A percentile compares a stretch with the other conserved stretches of the same genome.
Conservation (phyloP, 2,888 invertebrate species). For the Ectropis crepuscularia region DNA sequence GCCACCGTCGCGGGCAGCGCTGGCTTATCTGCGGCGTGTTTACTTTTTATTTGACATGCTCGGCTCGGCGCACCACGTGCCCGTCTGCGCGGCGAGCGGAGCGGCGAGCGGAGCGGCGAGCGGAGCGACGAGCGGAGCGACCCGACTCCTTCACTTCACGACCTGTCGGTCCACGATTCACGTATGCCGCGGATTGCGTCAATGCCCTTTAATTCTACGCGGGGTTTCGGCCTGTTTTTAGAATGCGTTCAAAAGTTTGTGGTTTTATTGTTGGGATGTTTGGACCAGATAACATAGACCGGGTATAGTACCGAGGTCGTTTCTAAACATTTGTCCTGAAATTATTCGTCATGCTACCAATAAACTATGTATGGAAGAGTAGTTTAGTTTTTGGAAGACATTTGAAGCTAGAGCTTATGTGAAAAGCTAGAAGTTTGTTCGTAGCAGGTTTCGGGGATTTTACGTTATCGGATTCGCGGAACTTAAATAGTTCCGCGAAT, state of each 20-base stretch:
- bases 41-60: conserved; percentile 28
- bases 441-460: too few relatives aligned
- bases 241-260: neutral
- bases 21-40: conserved; percentile 23
- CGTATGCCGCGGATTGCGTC: conserved; percentile 15
- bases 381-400: too few relatives aligned
- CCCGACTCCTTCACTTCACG: conserved; percentile 15
- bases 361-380: too few relatives aligned
- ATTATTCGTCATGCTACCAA: too few relatives aligned
- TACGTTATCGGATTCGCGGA: too few relatives aligned
- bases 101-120: conserved; percentile 22
- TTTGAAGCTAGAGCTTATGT: too few relatives aligned
- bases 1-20: conserved; percentile 26
- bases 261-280: neutral
- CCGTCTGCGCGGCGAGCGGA: conserved; percentile 18
- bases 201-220: conserved; percentile 26
- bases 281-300: too few relatives aligned
- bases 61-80: conserved; percentile 26
- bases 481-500: too few relatives aligned
- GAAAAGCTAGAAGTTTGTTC: too few relatives aligned
- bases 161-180: conserved; percentile 6
- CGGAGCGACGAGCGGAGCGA: conserved; percentile 18
- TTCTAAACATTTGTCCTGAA: too few relatives aligned
- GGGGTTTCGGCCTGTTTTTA: neutral
- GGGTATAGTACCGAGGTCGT: too few relatives aligned